Evolutionary conservation across 2,113 vertebrate species (phyloP).

Genomic region (Tupaia chinensis): DNA sequence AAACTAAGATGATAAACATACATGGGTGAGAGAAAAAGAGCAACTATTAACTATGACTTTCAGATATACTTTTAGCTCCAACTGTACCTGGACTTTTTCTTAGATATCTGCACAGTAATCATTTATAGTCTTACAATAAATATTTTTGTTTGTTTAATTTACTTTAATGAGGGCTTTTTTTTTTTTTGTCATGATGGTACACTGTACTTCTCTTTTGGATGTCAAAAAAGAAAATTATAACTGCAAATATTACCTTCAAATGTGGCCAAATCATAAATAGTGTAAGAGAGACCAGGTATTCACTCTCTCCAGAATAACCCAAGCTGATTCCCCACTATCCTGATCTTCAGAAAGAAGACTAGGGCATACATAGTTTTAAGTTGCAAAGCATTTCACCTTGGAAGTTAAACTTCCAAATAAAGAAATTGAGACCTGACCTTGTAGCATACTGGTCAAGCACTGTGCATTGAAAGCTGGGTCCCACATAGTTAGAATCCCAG

Average conservation of each 20-base stretch:
- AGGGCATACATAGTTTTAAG: background rate
- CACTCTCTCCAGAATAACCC: background rate
- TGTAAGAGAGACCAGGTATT: background rate
- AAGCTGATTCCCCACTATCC: background rate
- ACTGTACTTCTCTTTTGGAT: background rate
- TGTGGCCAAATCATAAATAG: background rate
- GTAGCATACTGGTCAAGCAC: too few species aligned
- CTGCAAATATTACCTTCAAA: background rate
- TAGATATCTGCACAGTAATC: background rate
- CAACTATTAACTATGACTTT: background rate
- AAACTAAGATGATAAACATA: background rate
- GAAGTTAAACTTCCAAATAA: background rate
- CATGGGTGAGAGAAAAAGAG: background rate
- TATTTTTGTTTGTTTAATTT: background rate
- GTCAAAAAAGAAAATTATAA: background rate
- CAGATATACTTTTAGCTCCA: background rate
- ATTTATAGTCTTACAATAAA: background rate
- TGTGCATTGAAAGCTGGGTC: too few species aligned
- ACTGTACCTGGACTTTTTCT: background rate
- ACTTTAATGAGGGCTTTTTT: conserved; percentile 7
- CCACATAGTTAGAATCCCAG: too few species aligned
- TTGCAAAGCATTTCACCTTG: background rate
- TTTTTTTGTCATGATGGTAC: conserved; percentile 28
- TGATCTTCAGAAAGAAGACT: background rate
- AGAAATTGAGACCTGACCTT: background rate